Base-by-base conservation (phyloP, 1,140 invertebrate genomes). In the Drosophila santomea region DNA sequence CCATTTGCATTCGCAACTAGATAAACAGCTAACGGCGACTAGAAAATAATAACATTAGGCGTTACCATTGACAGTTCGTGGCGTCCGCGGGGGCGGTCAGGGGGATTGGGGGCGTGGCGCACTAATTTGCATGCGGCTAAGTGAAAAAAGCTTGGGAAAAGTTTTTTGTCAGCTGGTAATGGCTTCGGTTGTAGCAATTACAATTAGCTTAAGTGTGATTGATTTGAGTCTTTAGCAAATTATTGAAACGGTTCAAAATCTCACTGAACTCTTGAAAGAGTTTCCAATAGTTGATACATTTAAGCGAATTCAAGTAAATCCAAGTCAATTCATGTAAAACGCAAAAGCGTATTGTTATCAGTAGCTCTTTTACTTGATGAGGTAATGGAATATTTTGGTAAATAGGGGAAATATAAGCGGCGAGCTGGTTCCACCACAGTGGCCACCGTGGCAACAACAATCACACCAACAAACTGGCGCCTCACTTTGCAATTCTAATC, bases 401-500 rank as follows among this genome's bases (percentile, higher is more conserved):
- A 8, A 50, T 39, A 57, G 64, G 52, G 52, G 14, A 69, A 69
- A 17, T 41, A 38, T 43, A 73, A 84, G 61, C 58, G 52, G 51
- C 58, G 51, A 36, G 67, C 47, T 64, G 61, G 72, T 84, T 85
- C 55, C 77, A 77, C 55, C 25, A 67, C 38, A 56, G 45, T 81
- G 57, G 48, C 44, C 36, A 43, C 61, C 17, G 41, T 50, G 47
- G 47, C 47, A 32, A 25, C 61, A 36, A 45, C 23, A 45, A 63
- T 44, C 55, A 44, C 54, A 58, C 17, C 41, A 55, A 54, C 39
- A 32, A 51, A 63, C 39, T 56, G 67, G 74, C 63, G 67, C 67
- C 73, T 44, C 76, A 41, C 62, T 66, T 67, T 74, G 81, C 56
- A 83, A 76, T 80, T 84, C 80, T 84, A 81, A 78, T 85, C 82